Base-by-base conservation (phyloP, 2,888 invertebrate species). In the Luperina testacea region DNA sequence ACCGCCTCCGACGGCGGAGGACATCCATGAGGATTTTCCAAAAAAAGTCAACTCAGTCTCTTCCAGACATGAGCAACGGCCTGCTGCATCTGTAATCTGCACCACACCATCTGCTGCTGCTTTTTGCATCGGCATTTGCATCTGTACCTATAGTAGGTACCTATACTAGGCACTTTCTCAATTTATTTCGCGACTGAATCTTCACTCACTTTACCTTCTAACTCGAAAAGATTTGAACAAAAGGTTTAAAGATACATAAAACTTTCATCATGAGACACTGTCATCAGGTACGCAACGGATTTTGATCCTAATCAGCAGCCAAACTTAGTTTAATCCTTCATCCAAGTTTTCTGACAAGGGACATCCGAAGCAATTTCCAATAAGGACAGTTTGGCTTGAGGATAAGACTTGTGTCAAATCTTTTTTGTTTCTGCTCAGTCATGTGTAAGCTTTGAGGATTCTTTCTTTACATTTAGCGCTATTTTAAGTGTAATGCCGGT, bases 361-460 rank as follows among this genome's bases (percentile, higher is more conserved):
- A 90, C 75, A 83, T 81, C 73, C 82, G 80, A 87, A 85, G 79
- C 83, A 86, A 88, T 90, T 90, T 88, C 88, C 88, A 88, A 90
- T 90, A 89, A 84, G 88, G 83, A 87, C 84, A 78, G 61, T 84
- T 80, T 77, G 79, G 82, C 69, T 83, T 78, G 69, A 73, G 69
- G 84, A 87, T 90, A 82, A 89, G 78, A 78, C 84, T 75, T 77
- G 71, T 81, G 91, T 87, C 89, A 90, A 83, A 86, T 85, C 83
- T 88, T 88, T 89, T 89, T 86, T 89, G 85, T 87, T 87, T 83
- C 81, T 88, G 84, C 89, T 90, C 88, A 89, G 78, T 91, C 86
- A 89, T 85, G 83, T 78, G 80, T 71, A 84, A 87, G 84, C 88
- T 85, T 83, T 78, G 70, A 74, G 77, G 75, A 81, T 82, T 77